Percentiles rank a stretch among this genome's conserved stretches.
phyloP scores from a whole-genome alignment of 2,113 vertebrate genomes.

The Elgaria multicarinata region DNA sequence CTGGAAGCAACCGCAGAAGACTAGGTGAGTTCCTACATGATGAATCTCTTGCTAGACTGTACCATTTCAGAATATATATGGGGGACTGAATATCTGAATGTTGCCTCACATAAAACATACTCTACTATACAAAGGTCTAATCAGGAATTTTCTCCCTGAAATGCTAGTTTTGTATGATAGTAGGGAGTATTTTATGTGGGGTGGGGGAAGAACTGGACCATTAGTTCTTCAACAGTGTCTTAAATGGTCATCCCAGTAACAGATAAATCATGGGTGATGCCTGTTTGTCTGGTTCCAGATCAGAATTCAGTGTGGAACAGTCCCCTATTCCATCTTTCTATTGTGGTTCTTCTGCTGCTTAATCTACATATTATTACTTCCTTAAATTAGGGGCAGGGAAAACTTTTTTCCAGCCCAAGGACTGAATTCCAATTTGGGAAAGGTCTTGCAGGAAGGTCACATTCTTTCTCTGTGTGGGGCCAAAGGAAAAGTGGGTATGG shows the following conservation, averaged over 20 bases:
- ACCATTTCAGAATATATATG: neutral
- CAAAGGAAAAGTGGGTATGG: too few relatives aligned
- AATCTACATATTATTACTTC: too few relatives aligned
- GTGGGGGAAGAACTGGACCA: too few relatives aligned
- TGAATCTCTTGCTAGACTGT: neutral
- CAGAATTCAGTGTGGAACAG: neutral
- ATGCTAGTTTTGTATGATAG: neutral
- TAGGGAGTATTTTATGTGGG: neutral
- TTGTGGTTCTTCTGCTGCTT: neutral
- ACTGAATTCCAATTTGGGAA: too few relatives aligned
- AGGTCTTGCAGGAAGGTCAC: too few relatives aligned
- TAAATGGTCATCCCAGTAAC: neutral
- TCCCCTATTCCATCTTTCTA: neutral
- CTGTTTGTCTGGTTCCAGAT: neutral
- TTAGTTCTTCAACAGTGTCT: neutral
- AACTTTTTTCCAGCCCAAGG: too few relatives aligned
- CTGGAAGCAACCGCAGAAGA: too few relatives aligned
- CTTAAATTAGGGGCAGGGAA: too few relatives aligned
- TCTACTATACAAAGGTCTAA: neutral
- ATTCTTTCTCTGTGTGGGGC: too few relatives aligned
- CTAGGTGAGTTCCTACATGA: too few relatives aligned
- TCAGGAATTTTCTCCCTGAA: neutral
- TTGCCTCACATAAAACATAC: neutral
- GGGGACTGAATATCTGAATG: neutral
- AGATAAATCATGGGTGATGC: neutral